Evolutionary conservation across 2,797 vertebrate species (phyloP).

Genomic region (Anguilla megastoma): DNA sequence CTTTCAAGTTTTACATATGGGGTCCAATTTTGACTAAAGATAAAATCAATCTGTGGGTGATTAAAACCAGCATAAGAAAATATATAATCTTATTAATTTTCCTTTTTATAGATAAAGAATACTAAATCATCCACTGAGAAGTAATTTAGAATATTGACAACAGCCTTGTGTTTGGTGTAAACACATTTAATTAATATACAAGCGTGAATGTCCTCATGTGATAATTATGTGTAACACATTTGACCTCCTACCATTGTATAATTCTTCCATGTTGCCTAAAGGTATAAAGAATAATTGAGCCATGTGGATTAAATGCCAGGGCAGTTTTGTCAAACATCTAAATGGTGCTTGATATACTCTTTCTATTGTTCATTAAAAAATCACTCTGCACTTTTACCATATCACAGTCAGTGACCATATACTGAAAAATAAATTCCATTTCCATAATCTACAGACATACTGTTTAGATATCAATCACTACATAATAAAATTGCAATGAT

Average conservation of each 20-base stretch:
- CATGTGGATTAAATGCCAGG: slow-evolving; percentile 30
- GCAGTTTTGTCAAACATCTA: slow-evolving; percentile 8
- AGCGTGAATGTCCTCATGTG: background rate
- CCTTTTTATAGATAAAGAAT: background rate
- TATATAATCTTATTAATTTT: slow-evolving; percentile 5
- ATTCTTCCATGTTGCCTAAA: slow-evolving; percentile 16
- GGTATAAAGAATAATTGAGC: slow-evolving; percentile 28
- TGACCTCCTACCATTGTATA: slow-evolving; percentile 26
- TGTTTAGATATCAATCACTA: slow-evolving; percentile 9
- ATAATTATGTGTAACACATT: slow-evolving; percentile 30
- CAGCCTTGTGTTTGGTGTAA: background rate
- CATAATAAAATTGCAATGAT: background rate
- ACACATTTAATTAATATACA: too few species aligned
- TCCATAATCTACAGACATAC: background rate
- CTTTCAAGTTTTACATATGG: background rate
- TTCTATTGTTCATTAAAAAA: background rate
- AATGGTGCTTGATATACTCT: slow-evolving; percentile 28
- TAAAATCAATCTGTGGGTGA: slow-evolving; percentile 3
- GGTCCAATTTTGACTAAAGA: background rate
- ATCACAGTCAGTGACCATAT: background rate
- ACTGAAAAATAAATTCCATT: slow-evolving; percentile 12
- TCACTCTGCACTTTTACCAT: slow-evolving; percentile 17
- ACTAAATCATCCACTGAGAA: background rate
- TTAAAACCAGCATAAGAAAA: slow-evolving; percentile 18
- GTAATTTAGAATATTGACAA: background rate